These are phyloP conservation scores for Auanema sp. DNA, from an alignment of 2,888 invertebrate species.

Conservation along the genomic window DNA sequence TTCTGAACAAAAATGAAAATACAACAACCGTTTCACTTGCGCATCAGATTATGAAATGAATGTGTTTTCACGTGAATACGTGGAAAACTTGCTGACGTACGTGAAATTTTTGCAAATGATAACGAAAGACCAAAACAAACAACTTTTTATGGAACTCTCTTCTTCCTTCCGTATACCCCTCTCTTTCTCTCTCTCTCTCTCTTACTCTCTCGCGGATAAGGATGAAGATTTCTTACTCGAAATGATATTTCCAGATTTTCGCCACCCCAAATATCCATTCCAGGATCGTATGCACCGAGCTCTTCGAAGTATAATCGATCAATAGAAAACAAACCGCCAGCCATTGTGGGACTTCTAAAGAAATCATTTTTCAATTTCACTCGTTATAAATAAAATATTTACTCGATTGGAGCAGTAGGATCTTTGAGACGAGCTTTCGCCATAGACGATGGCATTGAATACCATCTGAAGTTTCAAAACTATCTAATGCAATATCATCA, in stretches of 20 bases:
- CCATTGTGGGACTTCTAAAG: constrained; percentile 81
- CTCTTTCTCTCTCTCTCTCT: too few relatives aligned
- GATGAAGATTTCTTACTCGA: constrained; percentile 70
- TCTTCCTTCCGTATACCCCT: too few relatives aligned
- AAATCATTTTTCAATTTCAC: neutral
- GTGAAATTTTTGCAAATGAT: too few relatives aligned
- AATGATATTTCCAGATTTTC: constrained; percentile 97
- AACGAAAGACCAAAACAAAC: too few relatives aligned
- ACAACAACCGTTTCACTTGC: too few relatives aligned
- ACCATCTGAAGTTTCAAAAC: constrained; percentile 67
- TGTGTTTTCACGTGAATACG: too few relatives aligned
- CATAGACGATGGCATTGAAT: constrained; percentile 67
- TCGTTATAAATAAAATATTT: constrained; percentile 22
- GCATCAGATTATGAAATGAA: too few relatives aligned
- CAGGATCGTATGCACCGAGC: constrained; percentile 75
- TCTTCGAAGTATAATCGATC: constrained; percentile 83
- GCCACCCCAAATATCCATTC: constrained; percentile 90
- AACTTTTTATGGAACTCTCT: too few relatives aligned
- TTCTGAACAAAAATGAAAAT: too few relatives aligned
- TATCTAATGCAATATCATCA: neutral
- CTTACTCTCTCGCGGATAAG: neutral
- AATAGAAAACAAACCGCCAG: constrained; percentile 89
- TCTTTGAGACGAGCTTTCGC: constrained; percentile 67
- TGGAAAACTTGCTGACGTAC: too few relatives aligned
- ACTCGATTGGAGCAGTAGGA: constrained; percentile 73